Evolutionary conservation across 2,888 invertebrate genomes (phyloP), one percentile per base, ranked within the genome.

Genomic region (Epistrophe eligans): DNA sequence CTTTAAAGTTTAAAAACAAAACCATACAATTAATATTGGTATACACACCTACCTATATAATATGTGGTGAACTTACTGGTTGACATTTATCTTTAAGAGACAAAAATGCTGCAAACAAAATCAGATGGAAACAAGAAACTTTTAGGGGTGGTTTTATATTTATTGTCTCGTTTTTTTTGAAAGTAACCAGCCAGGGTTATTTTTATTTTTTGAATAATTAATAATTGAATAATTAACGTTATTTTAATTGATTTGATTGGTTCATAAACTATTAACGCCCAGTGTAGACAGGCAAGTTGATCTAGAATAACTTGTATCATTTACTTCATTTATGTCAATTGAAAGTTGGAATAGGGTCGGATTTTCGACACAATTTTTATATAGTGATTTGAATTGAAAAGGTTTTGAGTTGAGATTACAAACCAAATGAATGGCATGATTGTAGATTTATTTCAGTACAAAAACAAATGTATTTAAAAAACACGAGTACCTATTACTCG

Each of bases 101-200:
- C 45, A 60, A n/a, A 38, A 38, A 7, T 35, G 9, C 2, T 50
- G 64, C 38, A 64, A 84, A 58, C 58, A 66, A 84, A 71, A 62
- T 62, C 0, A 43, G 10, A 43, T 58, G 9, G 19, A 76, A 79
- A 76, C 43, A 19, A 79, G 64, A 79, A 58, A n/a, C 57, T 71
- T 57, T 35, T 71, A 76, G 71, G 79, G 71, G 48, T 50, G 24
- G 11, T 32, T 32, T 24, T 55, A 19, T 55, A 13, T 9, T 17
- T 17, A 74, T 77, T 57, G 50, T 45, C 67, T 50, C 11, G 58
- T 52, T 57, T 40, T 35, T n/a, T 45, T 70, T 24, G 64, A 64
- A 79, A 71, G 57, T 48, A 52, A 50, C 70, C 64, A 76, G 50
- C 71, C 81, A 71, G 71, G 81, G 28, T 45, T 28, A 6, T 7